Base-by-base conservation (phyloP, 2,797 vertebrate genomes). In the Pteronotus mesoamericanus region DNA sequence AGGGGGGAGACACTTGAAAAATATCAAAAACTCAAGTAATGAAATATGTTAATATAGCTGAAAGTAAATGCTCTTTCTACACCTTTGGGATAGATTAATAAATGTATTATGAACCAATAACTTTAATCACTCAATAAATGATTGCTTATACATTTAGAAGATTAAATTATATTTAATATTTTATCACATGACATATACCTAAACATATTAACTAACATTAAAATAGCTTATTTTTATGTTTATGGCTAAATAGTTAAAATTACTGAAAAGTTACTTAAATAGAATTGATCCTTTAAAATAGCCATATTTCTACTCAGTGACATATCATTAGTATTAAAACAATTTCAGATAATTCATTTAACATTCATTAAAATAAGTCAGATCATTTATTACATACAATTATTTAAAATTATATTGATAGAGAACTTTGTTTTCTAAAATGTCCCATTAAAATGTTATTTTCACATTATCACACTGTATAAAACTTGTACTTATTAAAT, bases 401-500 rank as follows among this genome's bases (percentile, higher is more conserved):
- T 94, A 79, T 95, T 94, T 88, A 88, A 94, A 79, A 89, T 94
- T 92, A 42, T 74, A 32, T 72, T 68, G 4, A 34, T 69, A 88
- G 55, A 88, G 57, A 90, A 26, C 3, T 78, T 94, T 64, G 44
- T 92, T 86, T 91, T 96, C 85, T 82, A 78, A 97, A 78, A 68
- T 86, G 72, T 29, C 34, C 64, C 77, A 72, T 91, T 94, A 92
- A 80, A 92, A 72, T 92, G 68, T 78, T 94, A 44, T 64, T 89
- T 94, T 92, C 48, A 46, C 29, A 51, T 77, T 42, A 71, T 89
- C 22, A 77, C n/a, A 16, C n/a, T 96, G 12, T 83, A 51, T 94
- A 89, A 94, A 96, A 91, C 22, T 90, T 94, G n/a, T 29, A 39
- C 29, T 83, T 95, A 89, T n/a, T 88, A 95, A 94, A 53, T 95